These are phyloP conservation scores for Sebastes diploproa DNA, from an alignment of 2,797 vertebrate species.

Conservation along the genomic window DNA sequence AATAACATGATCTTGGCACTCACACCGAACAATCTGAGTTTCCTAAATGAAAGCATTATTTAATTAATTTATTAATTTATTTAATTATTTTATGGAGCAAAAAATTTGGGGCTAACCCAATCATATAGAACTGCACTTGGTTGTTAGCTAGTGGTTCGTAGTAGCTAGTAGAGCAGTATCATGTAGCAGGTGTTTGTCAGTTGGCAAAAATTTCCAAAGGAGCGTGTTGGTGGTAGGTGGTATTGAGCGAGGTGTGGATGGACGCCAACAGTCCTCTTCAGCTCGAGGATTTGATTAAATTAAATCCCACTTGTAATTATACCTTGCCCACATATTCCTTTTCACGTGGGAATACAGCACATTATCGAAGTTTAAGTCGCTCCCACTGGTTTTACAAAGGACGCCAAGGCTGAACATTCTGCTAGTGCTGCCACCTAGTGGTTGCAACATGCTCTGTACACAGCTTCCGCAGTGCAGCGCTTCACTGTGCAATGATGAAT, in stretches of 20 bases:
- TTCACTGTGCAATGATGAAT: background rate
- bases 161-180: slow-evolving; percentile 2
- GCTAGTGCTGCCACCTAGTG: background rate
- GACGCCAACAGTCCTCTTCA: background rate
- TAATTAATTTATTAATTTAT: too few species aligned
- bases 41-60: too few species aligned
- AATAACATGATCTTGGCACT: too few species aligned
- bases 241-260: background rate
- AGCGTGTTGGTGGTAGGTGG: background rate
- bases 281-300: slow-evolving; percentile 8
- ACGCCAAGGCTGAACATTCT: background rate
- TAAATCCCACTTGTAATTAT: slow-evolving; percentile 1
- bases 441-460: background rate
- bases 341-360: background rate
- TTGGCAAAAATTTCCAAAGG: slow-evolving; percentile 2
- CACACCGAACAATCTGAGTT: too few species aligned
- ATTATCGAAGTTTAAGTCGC: background rate
- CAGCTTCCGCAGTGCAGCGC: background rate
- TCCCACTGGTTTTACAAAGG: background rate
- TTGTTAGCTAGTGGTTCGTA: background rate
- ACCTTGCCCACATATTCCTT: background rate
- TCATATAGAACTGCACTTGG: slow-evolving; percentile 9
- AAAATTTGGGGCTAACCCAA: background rate
- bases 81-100: too few species aligned
- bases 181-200: slow-evolving; percentile 19